phyloP scores from a whole-genome alignment of 2,888 invertebrate genomes.

The Tineola bisselliella region DNA sequence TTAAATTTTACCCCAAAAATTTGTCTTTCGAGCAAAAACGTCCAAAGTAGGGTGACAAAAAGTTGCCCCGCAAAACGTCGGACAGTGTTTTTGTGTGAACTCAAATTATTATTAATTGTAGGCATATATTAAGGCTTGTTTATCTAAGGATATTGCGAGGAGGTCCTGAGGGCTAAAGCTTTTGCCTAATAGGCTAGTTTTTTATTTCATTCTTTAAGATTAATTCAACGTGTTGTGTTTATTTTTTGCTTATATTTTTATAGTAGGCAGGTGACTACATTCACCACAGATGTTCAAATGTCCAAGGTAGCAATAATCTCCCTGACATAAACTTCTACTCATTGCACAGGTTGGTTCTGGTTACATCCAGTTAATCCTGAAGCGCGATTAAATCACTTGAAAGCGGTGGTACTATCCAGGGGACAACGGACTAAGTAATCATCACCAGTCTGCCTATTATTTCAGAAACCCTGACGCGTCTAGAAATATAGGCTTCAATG shows the following conservation, averaged over 20 bases:
- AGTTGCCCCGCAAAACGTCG: constrained; percentile 17
- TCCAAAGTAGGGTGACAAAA: constrained; percentile 15
- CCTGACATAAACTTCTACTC: too few species aligned
- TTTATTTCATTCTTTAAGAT: constrained; percentile 19
- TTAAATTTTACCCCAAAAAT: constrained; percentile 33
- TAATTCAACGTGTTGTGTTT: not conserved
- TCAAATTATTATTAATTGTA: constrained; percentile 60
- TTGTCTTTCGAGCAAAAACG: constrained; percentile 18
- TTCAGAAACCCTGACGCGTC: too few species aligned
- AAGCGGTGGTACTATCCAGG: too few species aligned
- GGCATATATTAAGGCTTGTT: constrained; percentile 52
- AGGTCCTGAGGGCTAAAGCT: constrained; percentile 31
- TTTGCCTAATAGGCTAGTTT: constrained; percentile 55
- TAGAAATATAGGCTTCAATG: too few species aligned
- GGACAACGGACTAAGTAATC: too few species aligned
- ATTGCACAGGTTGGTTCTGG: too few species aligned
- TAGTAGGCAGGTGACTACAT: too few species aligned
- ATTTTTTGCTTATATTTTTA: not conserved
- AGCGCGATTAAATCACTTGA: too few species aligned
- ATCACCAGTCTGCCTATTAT: too few species aligned
- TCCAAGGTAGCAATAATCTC: too few species aligned
- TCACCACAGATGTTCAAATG: too few species aligned
- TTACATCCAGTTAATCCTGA: too few species aligned
- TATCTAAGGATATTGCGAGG: constrained; percentile 49
- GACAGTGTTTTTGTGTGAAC: constrained; percentile 40